A percentile compares a stretch with the other conserved stretches of the same genome.
Evolutionary conservation across 2,113 vertebrate species (phyloP).

Genomic region (Apteryx mantelli): DNA sequence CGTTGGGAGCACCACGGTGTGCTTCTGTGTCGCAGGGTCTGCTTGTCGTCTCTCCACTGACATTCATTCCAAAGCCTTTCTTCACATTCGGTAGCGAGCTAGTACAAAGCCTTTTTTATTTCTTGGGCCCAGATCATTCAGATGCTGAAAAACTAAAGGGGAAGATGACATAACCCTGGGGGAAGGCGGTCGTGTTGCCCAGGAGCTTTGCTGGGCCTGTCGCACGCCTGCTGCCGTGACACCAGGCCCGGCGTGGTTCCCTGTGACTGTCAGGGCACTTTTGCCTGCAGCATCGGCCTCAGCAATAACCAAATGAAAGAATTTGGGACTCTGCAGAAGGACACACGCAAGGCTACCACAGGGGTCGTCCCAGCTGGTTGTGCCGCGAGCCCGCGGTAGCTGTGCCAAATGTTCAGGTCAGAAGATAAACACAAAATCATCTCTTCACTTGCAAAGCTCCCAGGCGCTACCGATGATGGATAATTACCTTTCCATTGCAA

Average conservation of each 20-base stretch:
- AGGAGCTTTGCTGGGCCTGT: background rate
- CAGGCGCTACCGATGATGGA: background rate
- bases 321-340: background rate
- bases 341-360: fast-evolving
- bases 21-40: background rate
- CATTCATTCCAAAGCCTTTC: background rate
- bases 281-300: background rate
- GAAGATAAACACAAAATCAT: background rate
- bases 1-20: too few species aligned
- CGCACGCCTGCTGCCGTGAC: fast-evolving
- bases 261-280: fast-evolving
- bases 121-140: background rate
- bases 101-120: background rate
- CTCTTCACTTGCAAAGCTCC: background rate
- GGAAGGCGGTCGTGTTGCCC: background rate
- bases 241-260: background rate
- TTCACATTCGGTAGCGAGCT: too few species aligned
- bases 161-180: background rate
- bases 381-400: fast-evolving
- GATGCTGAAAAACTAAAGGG: background rate
- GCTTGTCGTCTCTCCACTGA: background rate
- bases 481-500: background rate
- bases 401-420: background rate
- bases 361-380: background rate
- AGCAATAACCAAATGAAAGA: fast-evolving